These are phyloP conservation scores for Anniella stebbinsi DNA, from an alignment of 2,797 vertebrate genomes.

Conservation along the genomic window DNA sequence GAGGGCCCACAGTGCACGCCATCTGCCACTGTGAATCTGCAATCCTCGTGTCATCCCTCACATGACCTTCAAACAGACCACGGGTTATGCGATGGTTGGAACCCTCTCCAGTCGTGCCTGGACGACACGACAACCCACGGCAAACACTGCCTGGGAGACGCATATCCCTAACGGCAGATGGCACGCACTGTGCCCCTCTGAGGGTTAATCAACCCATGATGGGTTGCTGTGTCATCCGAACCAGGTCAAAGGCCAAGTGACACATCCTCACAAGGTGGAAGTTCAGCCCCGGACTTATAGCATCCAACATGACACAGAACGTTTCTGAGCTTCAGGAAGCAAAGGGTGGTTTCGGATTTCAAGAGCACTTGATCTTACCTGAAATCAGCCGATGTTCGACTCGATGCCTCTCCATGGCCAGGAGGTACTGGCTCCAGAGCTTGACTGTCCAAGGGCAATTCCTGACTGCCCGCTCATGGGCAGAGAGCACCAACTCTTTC, in stretches of 20 bases:
- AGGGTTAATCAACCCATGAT: no score
- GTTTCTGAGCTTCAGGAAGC: neutral
- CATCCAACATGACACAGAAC: neutral
- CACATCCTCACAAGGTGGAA: neutral
- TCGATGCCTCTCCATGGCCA: conserved; percentile 92
- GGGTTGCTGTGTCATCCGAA: neutral
- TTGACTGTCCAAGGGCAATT: conserved; percentile 98
- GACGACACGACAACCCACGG: no score
- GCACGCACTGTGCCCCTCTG: no score
- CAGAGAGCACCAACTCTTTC: conserved; percentile 91
- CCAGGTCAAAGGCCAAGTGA: no score
- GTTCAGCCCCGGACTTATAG: neutral
- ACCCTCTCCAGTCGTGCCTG: no score
- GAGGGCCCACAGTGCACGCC: no score
- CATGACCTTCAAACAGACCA: no score
- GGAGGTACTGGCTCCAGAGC: conserved; percentile 92
- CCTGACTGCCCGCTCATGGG: conserved; percentile 91
- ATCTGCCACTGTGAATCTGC: no score
- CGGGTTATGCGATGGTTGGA: no score
- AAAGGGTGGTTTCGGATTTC: neutral
- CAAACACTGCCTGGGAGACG: no score
- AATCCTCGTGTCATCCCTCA: no score
- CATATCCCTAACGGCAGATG: no score
- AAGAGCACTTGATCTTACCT: conserved; percentile 75
- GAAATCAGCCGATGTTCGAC: conserved; percentile 85